Evolutionary conservation across 1,140 invertebrate species (phyloP).

Genomic region (Ips typographus): DNA sequence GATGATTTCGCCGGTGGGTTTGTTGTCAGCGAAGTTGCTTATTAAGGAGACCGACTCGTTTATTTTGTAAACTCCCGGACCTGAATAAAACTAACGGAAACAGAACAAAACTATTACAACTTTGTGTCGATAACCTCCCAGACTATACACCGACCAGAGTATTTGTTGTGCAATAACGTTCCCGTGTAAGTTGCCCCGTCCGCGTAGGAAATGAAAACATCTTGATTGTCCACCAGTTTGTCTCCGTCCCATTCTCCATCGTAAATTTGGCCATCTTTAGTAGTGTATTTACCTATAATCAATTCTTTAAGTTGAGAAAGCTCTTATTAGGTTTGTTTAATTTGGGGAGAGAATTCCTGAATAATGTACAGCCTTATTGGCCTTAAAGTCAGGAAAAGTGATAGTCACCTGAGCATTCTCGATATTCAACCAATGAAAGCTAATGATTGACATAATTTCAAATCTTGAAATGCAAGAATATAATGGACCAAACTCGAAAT

Average conservation of each 20-base stretch:
- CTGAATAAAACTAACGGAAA: constrained; percentile 34
- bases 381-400: no score
- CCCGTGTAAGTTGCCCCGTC: constrained; percentile 39
- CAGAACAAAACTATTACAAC: neutral
- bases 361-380: no score
- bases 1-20: constrained; percentile 38
- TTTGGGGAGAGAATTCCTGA: no score
- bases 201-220: constrained; percentile 36
- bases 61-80: constrained; percentile 33
- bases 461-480: neutral
- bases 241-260: constrained; percentile 46
- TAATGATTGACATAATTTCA: neutral
- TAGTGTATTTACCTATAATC: neutral
- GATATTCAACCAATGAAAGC: neutral
- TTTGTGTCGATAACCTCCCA: neutral
- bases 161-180: constrained; percentile 20
- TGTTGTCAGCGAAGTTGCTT: constrained; percentile 43
- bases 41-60: constrained; percentile 35
- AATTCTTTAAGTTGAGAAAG: neutral
- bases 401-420: no score
- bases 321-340: neutral
- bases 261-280: constrained; percentile 43
- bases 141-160: constrained; percentile 10
- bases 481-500: neutral
- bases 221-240: constrained; percentile 40